Evolutionary conservation across 2,113 vertebrate genomes (phyloP).

Genomic region (Percina caprodes): DNA sequence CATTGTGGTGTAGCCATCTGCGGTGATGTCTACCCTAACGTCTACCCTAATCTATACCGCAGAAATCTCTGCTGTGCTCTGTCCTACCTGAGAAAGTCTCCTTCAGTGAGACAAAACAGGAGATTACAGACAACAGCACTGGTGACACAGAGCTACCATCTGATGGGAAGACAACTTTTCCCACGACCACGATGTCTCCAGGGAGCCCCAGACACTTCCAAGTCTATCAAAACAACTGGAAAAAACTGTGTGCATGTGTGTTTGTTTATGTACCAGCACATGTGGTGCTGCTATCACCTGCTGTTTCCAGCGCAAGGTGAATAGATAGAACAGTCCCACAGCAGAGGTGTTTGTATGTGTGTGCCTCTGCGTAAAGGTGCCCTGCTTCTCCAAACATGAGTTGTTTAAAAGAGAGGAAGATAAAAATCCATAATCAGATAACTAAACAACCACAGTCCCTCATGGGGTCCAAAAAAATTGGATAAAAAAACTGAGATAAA

Average conservation of each 20-base stretch:
- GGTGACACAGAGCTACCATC: conserved; percentile 69
- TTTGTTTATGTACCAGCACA: conserved; percentile 16
- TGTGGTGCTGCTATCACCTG: conserved; percentile 55
- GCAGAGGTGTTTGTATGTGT: conserved; percentile 20
- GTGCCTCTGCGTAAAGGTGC: conserved; percentile 21
- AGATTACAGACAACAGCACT: conserved; percentile 74
- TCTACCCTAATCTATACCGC: conserved; percentile 43
- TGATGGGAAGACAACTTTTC: conserved; percentile 72
- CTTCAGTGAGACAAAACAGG: conserved; percentile 81
- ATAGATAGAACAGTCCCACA: conserved; percentile 27
- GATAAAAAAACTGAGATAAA: conserved; percentile 76
- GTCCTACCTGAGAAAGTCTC: conserved; percentile 67
- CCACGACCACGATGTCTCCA: conserved; percentile 71
- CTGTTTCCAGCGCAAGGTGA: conserved; percentile 41
- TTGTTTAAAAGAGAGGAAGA: conserved; percentile 37
- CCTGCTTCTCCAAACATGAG: conserved; percentile 44
- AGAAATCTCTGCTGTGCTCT: conserved; percentile 44
- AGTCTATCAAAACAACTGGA: conserved; percentile 67
- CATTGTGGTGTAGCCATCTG: not conserved
- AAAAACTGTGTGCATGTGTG: conserved; percentile 25
- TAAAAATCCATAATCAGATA: conserved; percentile 66
- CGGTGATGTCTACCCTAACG: conserved; percentile 26
- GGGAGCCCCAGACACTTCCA: conserved; percentile 64
- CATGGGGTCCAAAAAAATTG: conserved; percentile 39
- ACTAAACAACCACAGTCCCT: conserved; percentile 53